These are phyloP conservation scores for Melanotaenia nigrans DNA, from an alignment of 2,797 vertebrate species.

Conservation along the genomic window DNA sequence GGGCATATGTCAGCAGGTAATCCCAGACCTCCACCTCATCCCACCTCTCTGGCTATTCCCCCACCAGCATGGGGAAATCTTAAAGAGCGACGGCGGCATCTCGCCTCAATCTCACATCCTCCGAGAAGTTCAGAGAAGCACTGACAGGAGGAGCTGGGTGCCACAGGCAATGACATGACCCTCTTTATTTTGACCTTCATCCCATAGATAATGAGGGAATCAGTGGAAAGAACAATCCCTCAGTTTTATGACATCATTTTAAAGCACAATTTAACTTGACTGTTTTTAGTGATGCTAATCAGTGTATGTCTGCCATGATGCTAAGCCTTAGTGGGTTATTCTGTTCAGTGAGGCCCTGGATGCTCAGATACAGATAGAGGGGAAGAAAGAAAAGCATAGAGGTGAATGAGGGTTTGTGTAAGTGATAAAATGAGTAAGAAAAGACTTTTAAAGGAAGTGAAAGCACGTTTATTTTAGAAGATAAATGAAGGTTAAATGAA, in stretches of 20 bases:
- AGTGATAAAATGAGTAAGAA: slow-evolving; percentile 30
- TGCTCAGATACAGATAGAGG: slow-evolving; percentile 12
- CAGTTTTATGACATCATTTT: slow-evolving; percentile 59
- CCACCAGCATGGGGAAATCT: slow-evolving; percentile 84
- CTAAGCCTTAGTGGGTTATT: slow-evolving; percentile 60
- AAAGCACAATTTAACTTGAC: slow-evolving; percentile 77
- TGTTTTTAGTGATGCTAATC: slow-evolving; percentile 56
- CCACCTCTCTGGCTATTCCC: slow-evolving; percentile 82
- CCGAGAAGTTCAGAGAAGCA: slow-evolving; percentile 59
- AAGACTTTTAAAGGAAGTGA: background rate
- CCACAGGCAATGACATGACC: slow-evolving; percentile 7
- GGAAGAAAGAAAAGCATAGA: slow-evolving; percentile 26
- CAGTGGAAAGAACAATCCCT: slow-evolving; percentile 30
- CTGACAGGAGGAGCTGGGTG: slow-evolving; percentile 38
- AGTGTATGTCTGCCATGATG: slow-evolving; percentile 39
- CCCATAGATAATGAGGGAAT: slow-evolving; percentile 11
- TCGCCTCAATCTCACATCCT: slow-evolving; percentile 60
- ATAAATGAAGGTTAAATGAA: slow-evolving; percentile 1
- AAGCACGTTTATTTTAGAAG: slow-evolving; percentile 21
- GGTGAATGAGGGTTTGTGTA: slow-evolving; percentile 61
- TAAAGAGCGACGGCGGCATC: slow-evolving; percentile 76
- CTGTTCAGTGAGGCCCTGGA: slow-evolving; percentile 50
- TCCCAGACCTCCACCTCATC: slow-evolving; percentile 76
- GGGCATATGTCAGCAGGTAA: slow-evolving; percentile 69
- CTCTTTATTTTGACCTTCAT: background rate